These are phyloP conservation scores for Hestina assimilis DNA, from an alignment of 1,140 invertebrate genomes.

Conservation along the genomic window DNA sequence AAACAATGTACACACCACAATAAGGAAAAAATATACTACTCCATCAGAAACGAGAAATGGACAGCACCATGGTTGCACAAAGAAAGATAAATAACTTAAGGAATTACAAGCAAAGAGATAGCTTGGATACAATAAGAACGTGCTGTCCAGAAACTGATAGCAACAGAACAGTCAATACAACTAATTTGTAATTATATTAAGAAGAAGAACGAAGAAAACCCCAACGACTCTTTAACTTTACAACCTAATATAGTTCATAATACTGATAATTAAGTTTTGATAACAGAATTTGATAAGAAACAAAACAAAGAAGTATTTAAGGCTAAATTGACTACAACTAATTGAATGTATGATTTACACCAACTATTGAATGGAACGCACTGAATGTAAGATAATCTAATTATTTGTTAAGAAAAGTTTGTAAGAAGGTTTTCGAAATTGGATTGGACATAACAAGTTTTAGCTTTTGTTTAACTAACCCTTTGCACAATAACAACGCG, in stretches of 20 bases:
- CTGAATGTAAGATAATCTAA: neutral
- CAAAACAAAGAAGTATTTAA: neutral
- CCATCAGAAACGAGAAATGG: conserved; percentile 17
- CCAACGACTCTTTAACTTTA: neutral
- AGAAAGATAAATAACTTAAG: conserved; percentile 22
- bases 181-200: conserved; percentile 32
- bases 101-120: conserved; percentile 37
- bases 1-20: too few relatives aligned
- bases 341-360: neutral
- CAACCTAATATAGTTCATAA: neutral
- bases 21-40: too few relatives aligned
- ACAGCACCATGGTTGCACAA: conserved; percentile 11
- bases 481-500: neutral
- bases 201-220: neutral
- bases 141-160: conserved; percentile 32
- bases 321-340: neutral
- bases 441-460: neutral
- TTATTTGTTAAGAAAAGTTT: neutral
- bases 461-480: neutral
- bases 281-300: neutral
- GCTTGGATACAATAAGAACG: conserved; percentile 47
- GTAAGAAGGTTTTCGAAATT: neutral
- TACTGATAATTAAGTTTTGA: neutral
- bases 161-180: conserved; percentile 28
- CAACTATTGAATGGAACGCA: neutral